A percentile compares a stretch with the other conserved stretches of the same genome.
phyloP scores from a whole-genome alignment of 2,888 invertebrate genomes.

The Tiphia femorata region DNA sequence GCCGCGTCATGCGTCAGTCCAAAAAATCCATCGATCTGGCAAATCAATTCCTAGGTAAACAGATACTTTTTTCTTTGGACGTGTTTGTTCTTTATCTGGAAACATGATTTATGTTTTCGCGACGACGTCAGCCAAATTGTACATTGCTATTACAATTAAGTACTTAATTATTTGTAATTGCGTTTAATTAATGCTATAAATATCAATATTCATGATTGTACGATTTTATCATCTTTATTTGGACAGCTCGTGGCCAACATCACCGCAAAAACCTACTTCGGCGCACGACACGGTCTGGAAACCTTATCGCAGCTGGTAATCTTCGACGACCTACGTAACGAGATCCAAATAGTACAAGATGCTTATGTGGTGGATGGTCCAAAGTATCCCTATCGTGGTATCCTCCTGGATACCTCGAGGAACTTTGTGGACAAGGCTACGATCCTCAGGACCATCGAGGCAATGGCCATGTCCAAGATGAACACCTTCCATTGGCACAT shows the following conservation, averaged over 20 bases:
- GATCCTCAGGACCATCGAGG: constrained; percentile 85
- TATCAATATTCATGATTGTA: too few species aligned
- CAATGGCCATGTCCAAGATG: constrained; percentile 90
- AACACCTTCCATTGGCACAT: constrained; percentile 97
- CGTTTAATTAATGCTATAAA: too few species aligned
- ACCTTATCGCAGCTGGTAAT: constrained; percentile 78
- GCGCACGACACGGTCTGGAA: constrained; percentile 78
- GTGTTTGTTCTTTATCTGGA: too few species aligned
- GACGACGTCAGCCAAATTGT: too few species aligned
- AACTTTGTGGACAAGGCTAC: constrained; percentile 84
- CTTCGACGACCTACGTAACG: constrained; percentile 75
- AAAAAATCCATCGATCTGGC: too few species aligned
- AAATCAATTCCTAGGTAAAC: too few species aligned
- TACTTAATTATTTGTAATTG: too few species aligned
- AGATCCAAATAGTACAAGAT: constrained; percentile 75
- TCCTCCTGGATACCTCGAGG: constrained; percentile 90
- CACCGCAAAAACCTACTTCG: constrained; percentile 75
- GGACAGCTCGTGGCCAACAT: constrained; percentile 71
- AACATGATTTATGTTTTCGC: too few species aligned
- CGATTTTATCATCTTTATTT: not conserved
- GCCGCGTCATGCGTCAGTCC: too few species aligned
- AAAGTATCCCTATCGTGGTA: constrained; percentile 87
- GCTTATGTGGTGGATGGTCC: constrained; percentile 82
- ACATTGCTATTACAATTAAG: too few species aligned
- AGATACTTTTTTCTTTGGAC: too few species aligned